Evolutionary conservation across 2,888 invertebrate species (phyloP).

Genomic region (Chydorus sphaericus): DNA sequence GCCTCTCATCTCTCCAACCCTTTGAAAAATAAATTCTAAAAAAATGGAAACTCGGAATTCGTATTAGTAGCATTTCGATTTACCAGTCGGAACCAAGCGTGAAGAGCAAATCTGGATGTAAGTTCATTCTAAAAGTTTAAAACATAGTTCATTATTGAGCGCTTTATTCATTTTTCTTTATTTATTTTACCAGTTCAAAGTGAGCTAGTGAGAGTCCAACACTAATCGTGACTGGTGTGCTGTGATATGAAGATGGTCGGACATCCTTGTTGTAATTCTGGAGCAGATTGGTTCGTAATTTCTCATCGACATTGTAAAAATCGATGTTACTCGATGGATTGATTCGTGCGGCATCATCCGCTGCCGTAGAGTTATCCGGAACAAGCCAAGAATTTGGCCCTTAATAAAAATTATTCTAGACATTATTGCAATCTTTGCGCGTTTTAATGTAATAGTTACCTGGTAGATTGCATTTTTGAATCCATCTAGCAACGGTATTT

Average conservation of each 20-base stretch:
- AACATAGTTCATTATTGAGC: conserved; percentile 2
- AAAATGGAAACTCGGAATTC: conserved; percentile 23
- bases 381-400: not conserved
- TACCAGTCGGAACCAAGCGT: conserved; percentile 23
- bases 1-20: conserved; percentile 60
- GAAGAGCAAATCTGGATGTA: conserved; percentile 41
- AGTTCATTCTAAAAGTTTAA: conserved; percentile 37
- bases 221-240: conserved; percentile 27
- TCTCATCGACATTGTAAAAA: conserved; percentile 10
- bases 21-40: too few relatives aligned
- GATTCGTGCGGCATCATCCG: not conserved
- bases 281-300: conserved; percentile 7
- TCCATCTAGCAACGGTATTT: conserved; percentile 48
- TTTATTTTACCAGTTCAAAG: conserved; percentile 37
- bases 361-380: not conserved
- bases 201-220: conserved; percentile 45
- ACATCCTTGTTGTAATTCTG: conserved; percentile 7
- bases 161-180: not conserved
- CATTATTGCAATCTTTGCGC: not conserved
- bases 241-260: conserved; percentile 6
- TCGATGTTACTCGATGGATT: not conserved
- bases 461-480: conserved; percentile 41
- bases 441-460: not conserved
- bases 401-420: not conserved
- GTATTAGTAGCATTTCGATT: not conserved